Evolutionary conservation across 2,888 invertebrate genomes (phyloP).

Genomic region (Ommatoiulus sabulosus): DNA sequence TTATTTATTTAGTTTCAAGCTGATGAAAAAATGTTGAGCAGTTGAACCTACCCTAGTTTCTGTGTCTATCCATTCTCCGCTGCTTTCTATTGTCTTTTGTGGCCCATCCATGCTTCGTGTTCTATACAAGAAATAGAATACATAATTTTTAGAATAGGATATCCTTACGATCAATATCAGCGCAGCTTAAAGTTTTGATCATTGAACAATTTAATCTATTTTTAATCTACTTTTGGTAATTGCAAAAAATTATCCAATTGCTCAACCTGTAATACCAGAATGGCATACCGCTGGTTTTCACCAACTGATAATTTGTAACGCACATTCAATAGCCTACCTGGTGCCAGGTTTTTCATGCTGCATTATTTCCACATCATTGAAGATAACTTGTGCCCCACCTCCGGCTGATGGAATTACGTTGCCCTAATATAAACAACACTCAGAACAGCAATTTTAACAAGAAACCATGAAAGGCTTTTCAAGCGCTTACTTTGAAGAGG

Average conservation of each 20-base stretch:
- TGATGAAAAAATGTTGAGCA: not conserved
- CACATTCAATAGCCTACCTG: not conserved
- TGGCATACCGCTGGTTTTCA: not conserved
- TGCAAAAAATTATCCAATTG: not conserved
- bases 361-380: slow-evolving; percentile 92
- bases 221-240: not conserved
- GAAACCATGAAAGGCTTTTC: not conserved
- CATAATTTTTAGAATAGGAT: too few relatives aligned
- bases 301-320: too few relatives aligned
- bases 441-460: not conserved
- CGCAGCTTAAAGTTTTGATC: too few relatives aligned
- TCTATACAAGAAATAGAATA: not conserved
- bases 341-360: slow-evolving; percentile 80
- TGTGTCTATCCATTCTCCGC: slow-evolving; percentile 46
- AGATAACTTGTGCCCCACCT: slow-evolving; percentile 94
- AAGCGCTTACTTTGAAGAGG: slow-evolving; percentile 79
- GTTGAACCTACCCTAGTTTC: slow-evolving; percentile 33
- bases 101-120: not conserved
- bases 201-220: not conserved
- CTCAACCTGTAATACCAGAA: too few relatives aligned
- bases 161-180: too few relatives aligned
- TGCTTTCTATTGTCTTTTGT: not conserved
- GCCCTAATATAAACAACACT: slow-evolving; percentile 71
- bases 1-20: not conserved
- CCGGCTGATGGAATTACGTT: slow-evolving; percentile 93